These are phyloP conservation scores for Hololepta plana DNA, from an alignment of 2,888 invertebrate genomes.

Conservation along the genomic window DNA sequence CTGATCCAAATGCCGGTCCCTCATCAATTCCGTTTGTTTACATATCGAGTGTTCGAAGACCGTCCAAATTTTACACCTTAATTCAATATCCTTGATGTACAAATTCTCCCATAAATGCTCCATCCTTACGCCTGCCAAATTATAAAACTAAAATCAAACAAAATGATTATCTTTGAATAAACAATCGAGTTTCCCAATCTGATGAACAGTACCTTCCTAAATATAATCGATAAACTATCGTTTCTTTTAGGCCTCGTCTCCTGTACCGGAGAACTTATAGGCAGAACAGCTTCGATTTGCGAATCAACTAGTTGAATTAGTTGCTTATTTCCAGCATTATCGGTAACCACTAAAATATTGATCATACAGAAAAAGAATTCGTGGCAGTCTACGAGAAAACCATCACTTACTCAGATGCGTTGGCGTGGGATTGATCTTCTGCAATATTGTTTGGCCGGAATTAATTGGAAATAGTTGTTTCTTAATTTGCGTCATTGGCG, in stretches of 20 bases:
- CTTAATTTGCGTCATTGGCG: slow-evolving; percentile 28
- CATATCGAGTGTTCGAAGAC: slow-evolving; percentile 84
- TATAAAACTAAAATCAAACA: slow-evolving; percentile 57
- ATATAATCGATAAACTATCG: slow-evolving; percentile 58
- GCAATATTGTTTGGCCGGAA: slow-evolving; percentile 36
- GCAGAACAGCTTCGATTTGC: slow-evolving; percentile 8
- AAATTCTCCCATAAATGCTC: slow-evolving; percentile 76
- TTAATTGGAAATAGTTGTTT: slow-evolving; percentile 25
- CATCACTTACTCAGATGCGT: slow-evolving; percentile 14
- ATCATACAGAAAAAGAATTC: slow-evolving; percentile 2
- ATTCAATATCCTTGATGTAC: slow-evolving; percentile 46
- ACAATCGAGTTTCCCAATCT: slow-evolving; percentile 3
- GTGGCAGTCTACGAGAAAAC: slow-evolving; percentile 5
- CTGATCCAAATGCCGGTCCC: slow-evolving; percentile 92
- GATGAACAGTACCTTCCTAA: slow-evolving; percentile 52
- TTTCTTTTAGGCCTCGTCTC: slow-evolving; percentile 33
- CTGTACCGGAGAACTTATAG: slow-evolving; percentile 2
- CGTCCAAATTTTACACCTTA: slow-evolving; percentile 87
- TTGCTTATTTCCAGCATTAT: slow-evolving; percentile 21
- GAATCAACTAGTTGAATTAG: slow-evolving; percentile 18
- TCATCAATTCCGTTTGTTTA: slow-evolving; percentile 67
- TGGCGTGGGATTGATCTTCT: slow-evolving; percentile 11
- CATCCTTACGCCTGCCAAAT: slow-evolving; percentile 80
- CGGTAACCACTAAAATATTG: slow-evolving; percentile 16
- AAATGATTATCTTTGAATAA: background rate